A percentile compares a stretch with the other conserved stretches of the same genome.
These are phyloP conservation scores for Heptranchias perlo DNA, from an alignment of 2,113 vertebrate species.

Conservation along the genomic window DNA sequence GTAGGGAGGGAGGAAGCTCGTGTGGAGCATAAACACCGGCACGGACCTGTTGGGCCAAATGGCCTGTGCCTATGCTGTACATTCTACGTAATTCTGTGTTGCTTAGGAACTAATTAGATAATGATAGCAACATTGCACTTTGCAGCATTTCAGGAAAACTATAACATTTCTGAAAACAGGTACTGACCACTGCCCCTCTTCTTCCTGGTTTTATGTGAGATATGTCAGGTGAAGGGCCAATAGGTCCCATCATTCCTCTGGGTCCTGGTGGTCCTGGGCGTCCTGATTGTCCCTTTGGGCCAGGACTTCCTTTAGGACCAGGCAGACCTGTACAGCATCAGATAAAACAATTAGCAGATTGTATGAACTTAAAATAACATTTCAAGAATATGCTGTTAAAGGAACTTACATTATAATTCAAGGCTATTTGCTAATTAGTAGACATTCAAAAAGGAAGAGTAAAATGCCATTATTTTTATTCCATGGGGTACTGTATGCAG, in stretches of 20 bases:
- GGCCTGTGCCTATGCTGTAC: too few species aligned
- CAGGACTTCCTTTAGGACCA: constrained; percentile 77
- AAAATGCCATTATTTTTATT: background rate
- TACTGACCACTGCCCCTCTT: constrained; percentile 86
- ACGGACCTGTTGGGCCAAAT: too few species aligned
- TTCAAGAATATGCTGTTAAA: background rate
- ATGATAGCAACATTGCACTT: too few species aligned
- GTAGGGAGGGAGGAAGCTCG: too few species aligned
- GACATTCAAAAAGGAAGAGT: background rate
- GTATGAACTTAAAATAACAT: background rate
- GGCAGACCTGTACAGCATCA: constrained; percentile 63
- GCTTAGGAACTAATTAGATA: too few species aligned
- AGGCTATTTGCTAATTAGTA: background rate
- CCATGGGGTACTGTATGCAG: background rate
- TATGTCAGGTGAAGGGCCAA: constrained; percentile 87
- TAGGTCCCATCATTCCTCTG: constrained; percentile 87
- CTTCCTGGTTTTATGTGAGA: constrained; percentile 87
- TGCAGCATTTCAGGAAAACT: background rate
- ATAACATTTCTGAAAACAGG: background rate
- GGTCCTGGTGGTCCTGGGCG: constrained; percentile 76
- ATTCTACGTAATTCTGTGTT: too few species aligned
- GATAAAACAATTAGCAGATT: background rate
- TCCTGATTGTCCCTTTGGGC: constrained; percentile 69
- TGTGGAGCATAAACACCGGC: too few species aligned
- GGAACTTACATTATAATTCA: background rate